A percentile compares a stretch with the other conserved stretches of the same genome.
Evolutionary conservation across 2,797 vertebrate genomes (phyloP).

Genomic region (Poeciliopsis infans): DNA sequence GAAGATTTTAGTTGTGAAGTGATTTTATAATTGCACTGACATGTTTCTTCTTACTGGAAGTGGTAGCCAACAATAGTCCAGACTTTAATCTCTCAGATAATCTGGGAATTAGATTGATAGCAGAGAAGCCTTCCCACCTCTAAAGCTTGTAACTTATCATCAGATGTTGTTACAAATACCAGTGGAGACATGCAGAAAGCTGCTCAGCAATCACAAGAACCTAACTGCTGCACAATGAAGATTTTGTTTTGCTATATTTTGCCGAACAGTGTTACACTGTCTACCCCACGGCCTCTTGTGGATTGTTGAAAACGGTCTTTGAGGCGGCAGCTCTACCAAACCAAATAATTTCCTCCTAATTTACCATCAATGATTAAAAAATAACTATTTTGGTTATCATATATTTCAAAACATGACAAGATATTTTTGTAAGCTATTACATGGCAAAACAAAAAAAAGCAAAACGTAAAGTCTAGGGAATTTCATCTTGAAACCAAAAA

Average conservation of each 20-base stretch:
- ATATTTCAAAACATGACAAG: not conserved
- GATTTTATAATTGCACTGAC: not conserved
- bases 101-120: not conserved
- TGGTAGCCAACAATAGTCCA: not conserved
- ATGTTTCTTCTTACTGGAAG: not conserved
- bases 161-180: not conserved
- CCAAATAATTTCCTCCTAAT: not conserved
- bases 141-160: not conserved
- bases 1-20: not conserved
- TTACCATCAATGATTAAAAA: not conserved
- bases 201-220: not conserved
- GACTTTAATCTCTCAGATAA: not conserved
- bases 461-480: not conserved
- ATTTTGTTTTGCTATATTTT: not conserved
- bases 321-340: not conserved
- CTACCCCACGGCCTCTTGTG: not conserved
- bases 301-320: not conserved
- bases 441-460: not conserved
- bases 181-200: not conserved
- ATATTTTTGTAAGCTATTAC: not conserved
- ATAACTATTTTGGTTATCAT: not conserved
- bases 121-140: not conserved
- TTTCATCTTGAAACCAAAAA: not conserved
- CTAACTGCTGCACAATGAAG: not conserved
- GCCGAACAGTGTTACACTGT: not conserved